A percentile compares a stretch with the other conserved stretches of the same genome.
phyloP scores from a whole-genome alignment of 2,888 invertebrate species.

The Lasioglossum vierecki region DNA sequence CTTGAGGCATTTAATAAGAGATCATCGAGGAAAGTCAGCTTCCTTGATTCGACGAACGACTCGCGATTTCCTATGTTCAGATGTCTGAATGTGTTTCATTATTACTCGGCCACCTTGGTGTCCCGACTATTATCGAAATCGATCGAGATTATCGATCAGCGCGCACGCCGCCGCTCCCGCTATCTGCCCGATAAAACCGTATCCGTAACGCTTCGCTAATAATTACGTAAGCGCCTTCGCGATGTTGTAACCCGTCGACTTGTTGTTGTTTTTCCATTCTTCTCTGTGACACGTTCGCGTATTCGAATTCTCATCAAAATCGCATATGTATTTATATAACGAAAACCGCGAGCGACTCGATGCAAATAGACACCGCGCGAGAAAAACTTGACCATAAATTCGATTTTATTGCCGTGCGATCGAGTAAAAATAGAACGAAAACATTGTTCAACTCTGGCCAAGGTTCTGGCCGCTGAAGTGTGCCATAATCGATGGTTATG shows the following conservation, averaged over 20 bases:
- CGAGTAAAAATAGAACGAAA: background rate
- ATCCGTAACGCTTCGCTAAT: conserved; percentile 4
- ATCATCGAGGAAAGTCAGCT: background rate
- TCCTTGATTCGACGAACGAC: background rate
- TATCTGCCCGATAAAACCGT: conserved; percentile 25
- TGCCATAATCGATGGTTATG: background rate
- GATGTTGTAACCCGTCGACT: background rate
- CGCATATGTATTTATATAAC: background rate
- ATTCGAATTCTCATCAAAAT: background rate
- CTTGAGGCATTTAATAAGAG: background rate
- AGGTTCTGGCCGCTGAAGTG: background rate
- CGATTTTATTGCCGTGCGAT: background rate
- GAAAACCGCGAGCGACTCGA: background rate
- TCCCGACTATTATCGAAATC: background rate
- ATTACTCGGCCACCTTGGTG: background rate
- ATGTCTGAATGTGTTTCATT: background rate
- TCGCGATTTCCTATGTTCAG: background rate
- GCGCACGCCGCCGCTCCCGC: background rate
- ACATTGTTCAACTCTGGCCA: background rate
- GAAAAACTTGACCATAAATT: background rate
- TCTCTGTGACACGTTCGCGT: background rate
- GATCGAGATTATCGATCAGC: conserved; percentile 16
- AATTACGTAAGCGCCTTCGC: background rate
- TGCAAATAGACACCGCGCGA: background rate
- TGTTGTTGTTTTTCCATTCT: conserved; percentile 5